Evolutionary conservation across 2,888 invertebrate genomes (phyloP).

Genomic region (Melanostoma scalare): DNA sequence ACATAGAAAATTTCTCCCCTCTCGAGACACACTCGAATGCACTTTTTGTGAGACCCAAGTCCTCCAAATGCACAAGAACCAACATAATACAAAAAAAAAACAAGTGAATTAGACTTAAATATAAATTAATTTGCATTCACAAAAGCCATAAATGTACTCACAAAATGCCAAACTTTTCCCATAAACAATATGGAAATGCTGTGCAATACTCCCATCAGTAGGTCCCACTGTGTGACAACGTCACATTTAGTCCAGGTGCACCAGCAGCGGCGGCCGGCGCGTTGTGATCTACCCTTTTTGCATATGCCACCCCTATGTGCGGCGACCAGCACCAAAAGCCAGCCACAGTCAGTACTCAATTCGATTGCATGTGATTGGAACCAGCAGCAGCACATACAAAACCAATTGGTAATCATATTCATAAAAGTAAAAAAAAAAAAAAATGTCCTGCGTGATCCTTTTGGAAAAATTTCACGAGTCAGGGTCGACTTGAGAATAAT

Average conservation of each 20-base stretch:
- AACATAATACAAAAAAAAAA: not conserved
- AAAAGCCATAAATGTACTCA: constrained; percentile 2
- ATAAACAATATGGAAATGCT: constrained; percentile 26
- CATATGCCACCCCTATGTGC: constrained; percentile 64
- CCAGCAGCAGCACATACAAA: constrained; percentile 17
- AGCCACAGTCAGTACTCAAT: constrained; percentile 1
- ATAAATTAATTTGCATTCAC: constrained; percentile 33
- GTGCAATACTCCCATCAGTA: constrained; percentile 15
- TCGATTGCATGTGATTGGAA: constrained; percentile 40
- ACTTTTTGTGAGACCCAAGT: constrained; percentile 19
- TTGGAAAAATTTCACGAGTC: constrained; percentile 27
- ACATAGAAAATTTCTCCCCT: not conserved
- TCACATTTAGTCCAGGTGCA: constrained; percentile 57
- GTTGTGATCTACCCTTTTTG: constrained; percentile 36
- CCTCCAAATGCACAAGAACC: constrained; percentile 12
- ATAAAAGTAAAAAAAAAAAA: not conserved
- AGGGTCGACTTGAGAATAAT: constrained; percentile 26
- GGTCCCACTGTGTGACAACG: not conserved
- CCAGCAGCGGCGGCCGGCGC: constrained; percentile 1
- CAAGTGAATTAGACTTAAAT: constrained; percentile 28
- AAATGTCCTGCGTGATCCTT: constrained; percentile 25
- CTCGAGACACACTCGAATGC: constrained; percentile 40
- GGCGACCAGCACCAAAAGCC: constrained; percentile 22
- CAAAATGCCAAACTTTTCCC: constrained; percentile 11
- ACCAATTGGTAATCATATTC: constrained; percentile 53